phyloP scores from a whole-genome alignment of 2,113 vertebrate species.

The Indri indri region DNA sequence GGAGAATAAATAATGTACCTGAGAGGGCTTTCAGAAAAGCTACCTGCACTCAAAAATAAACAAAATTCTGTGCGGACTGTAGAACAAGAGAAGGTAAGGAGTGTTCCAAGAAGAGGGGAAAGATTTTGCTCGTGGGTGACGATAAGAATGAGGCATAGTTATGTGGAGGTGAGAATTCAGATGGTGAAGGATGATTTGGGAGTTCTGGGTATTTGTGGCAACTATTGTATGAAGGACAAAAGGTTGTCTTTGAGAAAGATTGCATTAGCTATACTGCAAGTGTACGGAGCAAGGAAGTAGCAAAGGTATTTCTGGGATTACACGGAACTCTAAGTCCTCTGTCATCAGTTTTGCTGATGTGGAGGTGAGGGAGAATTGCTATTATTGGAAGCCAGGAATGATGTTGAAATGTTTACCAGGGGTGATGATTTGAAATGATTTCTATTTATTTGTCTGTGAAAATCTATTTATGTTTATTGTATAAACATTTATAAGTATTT shows the following conservation, averaged over 20 bases:
- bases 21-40: neutral
- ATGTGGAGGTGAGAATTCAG: neutral
- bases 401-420: neutral
- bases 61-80: neutral
- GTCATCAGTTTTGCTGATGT: neutral
- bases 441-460: neutral
- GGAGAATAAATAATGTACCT: neutral
- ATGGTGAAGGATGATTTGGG: neutral
- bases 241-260: neutral
- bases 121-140: neutral
- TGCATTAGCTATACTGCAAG: neutral
- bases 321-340: neutral
- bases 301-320: neutral
- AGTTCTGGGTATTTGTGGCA: neutral
- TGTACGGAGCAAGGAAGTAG: neutral
- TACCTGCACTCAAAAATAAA: neutral
- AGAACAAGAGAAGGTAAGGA: neutral
- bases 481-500: neutral
- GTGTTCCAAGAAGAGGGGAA: neutral
- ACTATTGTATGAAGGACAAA: neutral
- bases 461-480: neutral
- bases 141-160: neutral
- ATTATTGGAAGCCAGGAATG: neutral
- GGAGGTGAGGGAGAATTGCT: neutral
- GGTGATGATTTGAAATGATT: too few relatives aligned